Conservation (phyloP, 2,888 invertebrate species). For the Hirtodrosophila alboralis region DNA sequence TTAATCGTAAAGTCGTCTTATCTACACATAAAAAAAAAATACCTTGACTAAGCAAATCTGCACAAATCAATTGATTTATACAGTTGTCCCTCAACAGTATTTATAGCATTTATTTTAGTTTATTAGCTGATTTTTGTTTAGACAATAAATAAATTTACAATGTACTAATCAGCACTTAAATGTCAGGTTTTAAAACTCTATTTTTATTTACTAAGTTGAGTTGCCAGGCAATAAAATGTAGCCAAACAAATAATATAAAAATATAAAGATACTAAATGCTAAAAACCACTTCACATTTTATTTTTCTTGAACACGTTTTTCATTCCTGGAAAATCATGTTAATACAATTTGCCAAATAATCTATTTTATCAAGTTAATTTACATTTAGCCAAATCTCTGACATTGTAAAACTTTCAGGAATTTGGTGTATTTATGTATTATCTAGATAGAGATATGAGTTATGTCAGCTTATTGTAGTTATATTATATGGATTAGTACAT, state of each 20-base stretch:
- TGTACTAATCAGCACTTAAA: slow-evolving; percentile 52
- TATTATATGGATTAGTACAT: slow-evolving; percentile 15
- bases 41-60: slow-evolving; percentile 36
- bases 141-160: slow-evolving; percentile 51
- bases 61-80: slow-evolving; percentile 58
- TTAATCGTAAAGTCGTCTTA: slow-evolving; percentile 28
- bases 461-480: background rate
- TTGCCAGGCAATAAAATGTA: slow-evolving; percentile 44
- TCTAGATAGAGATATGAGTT: slow-evolving; percentile 16
- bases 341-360: background rate
- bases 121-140: slow-evolving; percentile 21
- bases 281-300: background rate
- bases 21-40: slow-evolving; percentile 16
- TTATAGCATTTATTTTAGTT: slow-evolving; percentile 13
- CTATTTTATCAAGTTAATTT: slow-evolving; percentile 36
- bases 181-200: slow-evolving; percentile 15
- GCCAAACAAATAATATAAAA: background rate
- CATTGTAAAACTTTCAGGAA: slow-evolving; percentile 30
- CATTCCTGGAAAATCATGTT: slow-evolving; percentile 11
- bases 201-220: slow-evolving; percentile 8
- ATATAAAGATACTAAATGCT: slow-evolving; percentile 3
- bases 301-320: background rate
- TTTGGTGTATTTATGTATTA: slow-evolving; percentile 11
- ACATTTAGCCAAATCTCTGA: slow-evolving; percentile 25
- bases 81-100: slow-evolving; percentile 3